Evolutionary conservation across 2,113 vertebrate genomes (phyloP).

Genomic region (Poecilia latipinna): DNA sequence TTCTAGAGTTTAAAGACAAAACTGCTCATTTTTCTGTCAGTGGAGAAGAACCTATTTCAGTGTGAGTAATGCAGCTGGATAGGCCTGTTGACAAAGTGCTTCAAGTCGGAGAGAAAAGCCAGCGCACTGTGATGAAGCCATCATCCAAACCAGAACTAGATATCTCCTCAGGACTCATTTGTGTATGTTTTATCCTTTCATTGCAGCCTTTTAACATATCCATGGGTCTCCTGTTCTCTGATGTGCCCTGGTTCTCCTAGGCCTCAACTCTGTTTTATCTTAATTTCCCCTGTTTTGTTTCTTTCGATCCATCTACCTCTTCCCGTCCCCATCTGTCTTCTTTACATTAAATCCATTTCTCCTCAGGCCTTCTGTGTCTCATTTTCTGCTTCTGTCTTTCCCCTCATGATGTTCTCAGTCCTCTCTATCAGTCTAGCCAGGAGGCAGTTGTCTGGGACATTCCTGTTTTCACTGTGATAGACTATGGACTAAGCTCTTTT

Average conservation of each 20-base stretch:
- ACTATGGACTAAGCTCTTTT: constrained; percentile 63
- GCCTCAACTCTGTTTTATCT: constrained; percentile 16
- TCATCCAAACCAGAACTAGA: constrained; percentile 18
- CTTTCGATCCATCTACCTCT: not conserved
- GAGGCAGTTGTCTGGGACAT: constrained; percentile 50
- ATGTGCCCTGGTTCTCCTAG: not conserved
- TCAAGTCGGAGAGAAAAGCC: constrained; percentile 33
- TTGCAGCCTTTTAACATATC: constrained; percentile 7
- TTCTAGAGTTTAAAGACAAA: not conserved
- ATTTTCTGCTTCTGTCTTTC: constrained; percentile 32
- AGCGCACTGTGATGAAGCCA: constrained; percentile 33
- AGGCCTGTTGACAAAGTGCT: constrained; percentile 36
- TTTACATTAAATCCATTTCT: constrained; percentile 2
- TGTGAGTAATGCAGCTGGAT: constrained; percentile 43
- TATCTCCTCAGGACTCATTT: not conserved
- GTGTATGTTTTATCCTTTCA: not conserved
- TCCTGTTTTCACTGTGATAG: constrained; percentile 60
- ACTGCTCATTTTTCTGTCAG: constrained; percentile 3
- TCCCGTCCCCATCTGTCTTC: constrained; percentile 12
- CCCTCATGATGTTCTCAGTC: constrained; percentile 17
- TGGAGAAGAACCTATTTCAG: constrained; percentile 12
- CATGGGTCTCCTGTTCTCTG: not conserved
- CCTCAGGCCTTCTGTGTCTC: constrained; percentile 9
- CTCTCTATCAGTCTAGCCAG: constrained; percentile 47
- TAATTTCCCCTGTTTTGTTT: constrained; percentile 15